Evolutionary conservation across 2,888 invertebrate genomes (phyloP).

Genomic region (Polydrusus cervinus): DNA sequence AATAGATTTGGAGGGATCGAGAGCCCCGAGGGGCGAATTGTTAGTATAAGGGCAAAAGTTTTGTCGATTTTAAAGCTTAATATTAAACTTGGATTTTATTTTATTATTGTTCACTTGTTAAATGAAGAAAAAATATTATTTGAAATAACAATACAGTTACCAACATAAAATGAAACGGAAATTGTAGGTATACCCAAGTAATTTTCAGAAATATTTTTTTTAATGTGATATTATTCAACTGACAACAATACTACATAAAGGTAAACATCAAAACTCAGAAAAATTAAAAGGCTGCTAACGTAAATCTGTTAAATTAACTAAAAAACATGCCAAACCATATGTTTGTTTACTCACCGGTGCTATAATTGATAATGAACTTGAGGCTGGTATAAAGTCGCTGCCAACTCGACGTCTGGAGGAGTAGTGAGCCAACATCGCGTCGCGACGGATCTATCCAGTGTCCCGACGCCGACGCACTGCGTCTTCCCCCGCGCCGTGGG

Average conservation of each 20-base stretch:
- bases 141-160: too few species aligned
- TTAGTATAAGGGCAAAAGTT: conserved; percentile 9
- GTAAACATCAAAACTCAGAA: background rate
- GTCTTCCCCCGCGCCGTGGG: conserved; percentile 69
- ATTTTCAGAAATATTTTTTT: background rate
- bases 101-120: background rate
- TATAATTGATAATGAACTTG: conserved; percentile 28
- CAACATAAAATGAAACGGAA: too few species aligned
- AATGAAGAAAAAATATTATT: too few species aligned
- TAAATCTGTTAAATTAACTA: background rate
- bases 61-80: background rate
- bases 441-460: conserved; percentile 61
- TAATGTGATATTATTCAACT: background rate
- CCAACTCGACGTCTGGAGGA: conserved; percentile 50
- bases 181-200: too few species aligned
- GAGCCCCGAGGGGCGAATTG: conserved; percentile 17
- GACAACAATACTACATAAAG: background rate
- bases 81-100: background rate
- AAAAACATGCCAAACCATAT: conserved; percentile 35
- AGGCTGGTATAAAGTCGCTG: conserved; percentile 31
- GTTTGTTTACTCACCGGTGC: conserved; percentile 54
- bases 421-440: conserved; percentile 52
- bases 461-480: conserved; percentile 70
- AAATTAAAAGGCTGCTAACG: background rate
- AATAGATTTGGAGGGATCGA: conserved; percentile 36